Conservation (phyloP, 2,888 invertebrate genomes). For the Mythimna ferrago region DNA sequence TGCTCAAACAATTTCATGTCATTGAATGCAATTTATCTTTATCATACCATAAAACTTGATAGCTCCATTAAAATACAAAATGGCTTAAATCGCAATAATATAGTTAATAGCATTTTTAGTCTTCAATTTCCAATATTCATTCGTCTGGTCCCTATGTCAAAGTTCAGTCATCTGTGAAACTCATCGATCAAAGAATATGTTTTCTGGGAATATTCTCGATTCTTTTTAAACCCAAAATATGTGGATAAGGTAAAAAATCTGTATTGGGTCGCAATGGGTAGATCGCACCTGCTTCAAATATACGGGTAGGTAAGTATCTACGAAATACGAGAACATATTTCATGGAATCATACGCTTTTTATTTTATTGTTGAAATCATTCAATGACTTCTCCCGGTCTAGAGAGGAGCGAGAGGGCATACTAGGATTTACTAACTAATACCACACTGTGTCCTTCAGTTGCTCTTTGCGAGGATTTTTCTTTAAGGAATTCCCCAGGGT, state of each 20-base stretch:
- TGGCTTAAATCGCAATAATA: slow-evolving; percentile 33
- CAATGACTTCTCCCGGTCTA: too few relatives aligned
- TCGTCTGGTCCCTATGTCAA: slow-evolving; percentile 34
- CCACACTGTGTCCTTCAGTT: too few relatives aligned
- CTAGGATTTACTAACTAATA: too few relatives aligned
- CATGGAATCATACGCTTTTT: too few relatives aligned
- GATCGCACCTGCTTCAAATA: neutral
- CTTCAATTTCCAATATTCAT: slow-evolving; percentile 37
- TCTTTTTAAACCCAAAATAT: slow-evolving; percentile 26
- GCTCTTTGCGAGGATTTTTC: too few relatives aligned
- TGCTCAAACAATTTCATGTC: neutral
- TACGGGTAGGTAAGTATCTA: neutral
- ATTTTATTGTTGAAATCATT: too few relatives aligned
- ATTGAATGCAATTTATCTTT: slow-evolving; percentile 24
- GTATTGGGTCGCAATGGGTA: neutral
- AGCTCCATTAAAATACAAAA: slow-evolving; percentile 30
- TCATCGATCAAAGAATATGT: slow-evolving; percentile 49
- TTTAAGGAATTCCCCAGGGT: too few relatives aligned
- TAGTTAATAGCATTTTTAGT: slow-evolving; percentile 35
- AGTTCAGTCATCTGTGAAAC: slow-evolving; percentile 25
- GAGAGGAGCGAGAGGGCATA: too few relatives aligned
- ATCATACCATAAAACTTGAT: slow-evolving; percentile 24
- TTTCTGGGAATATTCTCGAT: slow-evolving; percentile 28
- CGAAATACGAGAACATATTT: too few relatives aligned
- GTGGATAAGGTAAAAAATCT: neutral